Percentiles rank a stretch among this genome's conserved stretches.
phyloP scores from a whole-genome alignment of 1,140 invertebrate species.

The Zophobas atratus region DNA sequence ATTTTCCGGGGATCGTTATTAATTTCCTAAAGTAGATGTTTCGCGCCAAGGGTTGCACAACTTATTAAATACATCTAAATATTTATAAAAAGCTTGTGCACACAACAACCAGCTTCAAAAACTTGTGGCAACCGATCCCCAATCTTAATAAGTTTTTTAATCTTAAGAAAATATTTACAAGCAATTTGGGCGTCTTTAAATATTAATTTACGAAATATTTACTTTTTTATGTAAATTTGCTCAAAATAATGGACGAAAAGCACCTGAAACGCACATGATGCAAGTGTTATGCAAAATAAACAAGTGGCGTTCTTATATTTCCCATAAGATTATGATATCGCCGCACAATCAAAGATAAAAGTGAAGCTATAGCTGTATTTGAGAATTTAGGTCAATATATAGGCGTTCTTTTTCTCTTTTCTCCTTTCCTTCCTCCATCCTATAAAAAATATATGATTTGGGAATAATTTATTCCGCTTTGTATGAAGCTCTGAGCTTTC shows the following conservation, averaged over 20 bases:
- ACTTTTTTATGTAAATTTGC: neutral
- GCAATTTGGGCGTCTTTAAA: conserved; percentile 1
- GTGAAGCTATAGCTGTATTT: no score
- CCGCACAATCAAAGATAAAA: no score
- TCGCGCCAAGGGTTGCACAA: neutral
- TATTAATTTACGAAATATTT: conserved; percentile 18
- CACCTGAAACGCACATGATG: neutral
- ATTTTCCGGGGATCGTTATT: neutral
- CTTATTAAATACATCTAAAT: neutral
- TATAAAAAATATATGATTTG: no score
- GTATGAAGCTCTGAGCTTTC: no score
- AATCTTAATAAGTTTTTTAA: conserved; percentile 5
- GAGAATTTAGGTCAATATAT: no score
- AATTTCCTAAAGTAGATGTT: neutral
- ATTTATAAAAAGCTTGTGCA: neutral
- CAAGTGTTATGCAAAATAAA: no score
- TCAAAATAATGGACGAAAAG: neutral
- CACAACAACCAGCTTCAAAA: neutral
- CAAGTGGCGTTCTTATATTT: no score
- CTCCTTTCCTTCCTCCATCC: no score
- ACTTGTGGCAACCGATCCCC: neutral
- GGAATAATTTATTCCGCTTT: no score
- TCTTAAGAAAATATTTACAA: conserved; percentile 9
- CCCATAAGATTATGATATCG: no score
- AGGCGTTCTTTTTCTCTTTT: no score